Conservation (phyloP, 2,797 vertebrate genomes). For the Syngnathus rostellatus region DNA sequence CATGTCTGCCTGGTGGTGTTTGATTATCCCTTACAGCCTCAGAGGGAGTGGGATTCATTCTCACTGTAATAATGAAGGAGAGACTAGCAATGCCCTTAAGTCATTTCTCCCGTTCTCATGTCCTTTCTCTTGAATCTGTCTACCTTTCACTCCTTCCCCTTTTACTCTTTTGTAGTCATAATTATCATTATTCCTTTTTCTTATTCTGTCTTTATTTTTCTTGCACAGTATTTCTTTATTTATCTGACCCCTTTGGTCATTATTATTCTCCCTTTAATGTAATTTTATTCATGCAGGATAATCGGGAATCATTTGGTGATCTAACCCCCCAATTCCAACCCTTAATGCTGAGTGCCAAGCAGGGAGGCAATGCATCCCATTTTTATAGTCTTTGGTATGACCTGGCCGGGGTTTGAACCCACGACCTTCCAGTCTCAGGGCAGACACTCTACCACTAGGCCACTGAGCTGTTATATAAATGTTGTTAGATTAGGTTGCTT, state of each 20-base stretch:
- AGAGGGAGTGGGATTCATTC: constrained; percentile 69
- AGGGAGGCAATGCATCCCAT: too few species aligned
- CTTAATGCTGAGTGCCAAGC: too few species aligned
- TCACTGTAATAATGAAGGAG: constrained; percentile 75
- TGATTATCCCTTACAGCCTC: constrained; percentile 72
- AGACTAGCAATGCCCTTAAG: constrained; percentile 72
- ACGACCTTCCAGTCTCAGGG: too few species aligned
- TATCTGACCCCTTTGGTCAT: constrained; percentile 6
- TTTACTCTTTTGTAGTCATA: constrained; percentile 13
- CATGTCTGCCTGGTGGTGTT: constrained; percentile 52
- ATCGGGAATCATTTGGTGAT: too few species aligned
- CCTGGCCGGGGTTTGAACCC: too few species aligned
- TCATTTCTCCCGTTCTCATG: constrained; percentile 66
- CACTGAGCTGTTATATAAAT: too few species aligned
- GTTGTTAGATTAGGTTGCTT: too few species aligned
- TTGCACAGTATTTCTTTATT: not conserved
- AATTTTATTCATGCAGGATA: constrained; percentile 7
- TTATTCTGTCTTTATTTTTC: not conserved
- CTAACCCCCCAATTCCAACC: too few species aligned
- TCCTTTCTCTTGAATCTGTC: constrained; percentile 58
- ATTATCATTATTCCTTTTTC: constrained; percentile 12
- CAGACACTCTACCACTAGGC: too few species aligned
- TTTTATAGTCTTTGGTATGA: too few species aligned
- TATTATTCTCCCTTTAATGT: constrained; percentile 1
- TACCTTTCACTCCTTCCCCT: constrained; percentile 19